Evolutionary conservation across 2,888 invertebrate species (phyloP), one percentile per base, ranked within the genome.

Genomic region (Ophion ventricosus): DNA sequence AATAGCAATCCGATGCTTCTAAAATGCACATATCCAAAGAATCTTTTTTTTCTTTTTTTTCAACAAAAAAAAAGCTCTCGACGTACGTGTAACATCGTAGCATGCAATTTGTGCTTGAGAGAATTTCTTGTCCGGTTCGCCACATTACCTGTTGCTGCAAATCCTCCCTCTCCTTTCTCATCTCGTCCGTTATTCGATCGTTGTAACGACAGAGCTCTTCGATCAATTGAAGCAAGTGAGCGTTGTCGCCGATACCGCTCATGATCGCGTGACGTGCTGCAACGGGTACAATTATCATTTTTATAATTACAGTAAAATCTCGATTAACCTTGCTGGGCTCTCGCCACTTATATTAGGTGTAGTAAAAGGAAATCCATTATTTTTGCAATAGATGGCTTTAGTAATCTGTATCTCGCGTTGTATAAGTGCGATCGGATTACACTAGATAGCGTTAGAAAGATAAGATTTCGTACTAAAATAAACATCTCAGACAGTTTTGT

Each of bases 131-230:
- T 59, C 23, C 2, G 17, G 8, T 35, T 20, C 23, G 26, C 10
- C 92, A 64, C 80, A 90, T 93, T 91, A 97, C 97, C 96, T 97
- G 97, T 83, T 96, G 95, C 67, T 95, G 95, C 85, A 97, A 93
- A 91, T 97, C 97, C 86, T 96, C 96, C 29, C 95, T 94, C 88
- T 97, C 97, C 72, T 94, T 94, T 87, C 95, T 95, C 57, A 96
- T 94, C 43, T 94, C 95, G 78, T 97, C 97, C 14, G 96, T 93
- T 81, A 96, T 95, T 84, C 94, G 94, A 88, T 95, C 95, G 87
- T 94, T 94, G 90, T 95, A 94, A 76, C 94, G 93, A 84, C 95
- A 95, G 59, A 96, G 93, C 87, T 96, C 95, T 87, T 96, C 96
- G 73, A 96, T 94, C 82, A 96, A 91, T 87, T 95, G 95, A 63